Base-by-base conservation (phyloP, 2,113 vertebrate species). In the Anhinga rufa region DNA sequence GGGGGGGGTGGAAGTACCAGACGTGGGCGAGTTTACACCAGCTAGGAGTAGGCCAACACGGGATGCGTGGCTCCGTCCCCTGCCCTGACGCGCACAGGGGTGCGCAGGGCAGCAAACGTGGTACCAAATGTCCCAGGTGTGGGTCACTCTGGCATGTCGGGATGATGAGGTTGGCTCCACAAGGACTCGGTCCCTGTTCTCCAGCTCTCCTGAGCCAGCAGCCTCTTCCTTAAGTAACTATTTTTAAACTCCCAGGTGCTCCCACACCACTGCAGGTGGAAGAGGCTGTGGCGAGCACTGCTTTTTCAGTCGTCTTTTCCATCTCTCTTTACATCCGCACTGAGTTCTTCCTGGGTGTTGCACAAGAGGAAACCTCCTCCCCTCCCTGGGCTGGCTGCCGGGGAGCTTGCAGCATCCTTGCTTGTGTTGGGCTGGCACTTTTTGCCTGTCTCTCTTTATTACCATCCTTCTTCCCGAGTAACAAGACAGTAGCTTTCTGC, bases 401-500 rank as follows among this genome's bases (percentile, higher is more conserved):
- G 48, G 70, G 85, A 80, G 75, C 78, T 17, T 22, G 31, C 57
- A 15, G 81, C 55, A 77, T 74, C 76, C 64, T 36, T 9, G 17
- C 64, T 83, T 86, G 55, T 64, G 86, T 44, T 21, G 52, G 76
- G 76, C 79, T 83, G 86, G 85, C 64, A 44, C 55, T 90, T 86
- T 66, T 86, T 75, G 88, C 72, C 48, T 66, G 83, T 86, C 95
- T 90, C 54, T 42, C 66, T 69, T 76, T 29, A 66, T 93, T 60
- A 90, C 1, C 61, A 44, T 88, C 42, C 24, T 64, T 93, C 71
- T 83, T 86, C 69, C 69, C 65, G 29, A 75, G 74, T 71, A 93
- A 84, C 42, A 19, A 82, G 92, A 90, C 71, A 81, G 90, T 77
- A 90, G 88, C 83, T 93, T 92, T 90, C 76, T 71, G 88, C 82